Base-by-base conservation (phyloP, 2,113 vertebrate species). In the Ceyx cyanopectus region DNA sequence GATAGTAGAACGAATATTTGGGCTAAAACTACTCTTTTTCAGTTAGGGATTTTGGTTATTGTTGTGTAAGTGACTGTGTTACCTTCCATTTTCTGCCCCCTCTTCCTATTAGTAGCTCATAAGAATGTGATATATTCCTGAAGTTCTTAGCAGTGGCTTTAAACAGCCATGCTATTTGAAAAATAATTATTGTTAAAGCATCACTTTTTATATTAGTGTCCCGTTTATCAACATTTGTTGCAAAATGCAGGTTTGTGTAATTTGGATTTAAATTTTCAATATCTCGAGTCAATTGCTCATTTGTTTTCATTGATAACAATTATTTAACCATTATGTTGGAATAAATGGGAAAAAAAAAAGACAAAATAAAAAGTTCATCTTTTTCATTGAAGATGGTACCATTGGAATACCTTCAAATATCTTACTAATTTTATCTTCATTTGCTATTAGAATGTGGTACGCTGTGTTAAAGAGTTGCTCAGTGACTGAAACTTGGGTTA, bases 351-450 rank as follows among this genome's bases (percentile, higher is more conserved):
- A 81, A 91, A 94, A 95, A 87, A 89, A 95, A 94, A 89, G 67
- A 87, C 50, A 82, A 93, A 95, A 96, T 95, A 96, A 96, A 95
- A 96, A 91, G 70, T 68, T 94, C 78, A 85, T 93, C 88, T 72
- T 89, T 95, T 93, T 95, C 70, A 85, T 30, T 94, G 91, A 82
- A 92, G 89, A 87, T 63, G 87, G 61, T 91, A 92, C 56, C 40
- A 29, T 85, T 77, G 89, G 70, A 94, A 95, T 91, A 92, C 81
- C 87, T 94, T 94, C 75, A 92, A 7, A 82, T 89, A 80, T 60
- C 73, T 75, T 72, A 80, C 67, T 63, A 89, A 82, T 89, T 81
- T 84, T 81, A 23, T 81, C 81, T 86, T 92, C 82, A 82, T 80
- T 91, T 94, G 63, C 66, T 7, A n/a, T 89, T 94, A 85, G 92